Percentiles rank a stretch among this genome's conserved stretches.
These are phyloP conservation scores for Microcebus tavaratra DNA, from an alignment of 2,113 vertebrate species.

Conservation along the genomic window DNA sequence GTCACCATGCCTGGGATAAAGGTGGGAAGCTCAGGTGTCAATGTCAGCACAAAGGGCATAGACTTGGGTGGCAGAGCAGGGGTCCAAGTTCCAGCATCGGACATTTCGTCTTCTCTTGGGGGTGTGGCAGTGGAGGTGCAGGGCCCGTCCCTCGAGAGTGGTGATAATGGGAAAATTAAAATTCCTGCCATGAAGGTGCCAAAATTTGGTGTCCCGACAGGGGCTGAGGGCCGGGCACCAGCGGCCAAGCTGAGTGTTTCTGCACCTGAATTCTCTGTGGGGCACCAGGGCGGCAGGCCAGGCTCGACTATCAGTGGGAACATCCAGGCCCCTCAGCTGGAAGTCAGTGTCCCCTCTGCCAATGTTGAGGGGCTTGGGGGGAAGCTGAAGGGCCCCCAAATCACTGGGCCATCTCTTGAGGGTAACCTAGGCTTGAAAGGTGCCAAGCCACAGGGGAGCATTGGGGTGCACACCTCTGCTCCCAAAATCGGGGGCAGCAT, in stretches of 20 bases:
- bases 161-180: slow-evolving; percentile 71
- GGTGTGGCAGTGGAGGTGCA: background rate
- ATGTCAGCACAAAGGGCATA: slow-evolving; percentile 32
- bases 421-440: background rate
- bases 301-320: background rate
- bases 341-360: slow-evolving; percentile 10
- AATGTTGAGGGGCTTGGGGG: background rate
- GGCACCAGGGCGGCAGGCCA: background rate
- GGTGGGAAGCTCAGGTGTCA: background rate
- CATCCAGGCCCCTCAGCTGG: background rate
- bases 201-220: slow-evolving; percentile 71
- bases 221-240: background rate
- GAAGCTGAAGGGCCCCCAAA: slow-evolving; percentile 31
- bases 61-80: slow-evolving; percentile 57
- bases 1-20: slow-evolving; percentile 68
- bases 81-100: background rate
- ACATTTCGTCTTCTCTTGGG: background rate
- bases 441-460: slow-evolving; percentile 53
- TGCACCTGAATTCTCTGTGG: slow-evolving; percentile 44
- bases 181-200: slow-evolving; percentile 81
- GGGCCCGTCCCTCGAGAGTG: background rate
- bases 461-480: slow-evolving; percentile 5
- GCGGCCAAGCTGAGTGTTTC: background rate
- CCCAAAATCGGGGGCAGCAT: slow-evolving; percentile 5
- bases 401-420: slow-evolving; percentile 9